phyloP scores from a whole-genome alignment of 2,888 invertebrate species.

The Drosophila suboccidentalis region DNA sequence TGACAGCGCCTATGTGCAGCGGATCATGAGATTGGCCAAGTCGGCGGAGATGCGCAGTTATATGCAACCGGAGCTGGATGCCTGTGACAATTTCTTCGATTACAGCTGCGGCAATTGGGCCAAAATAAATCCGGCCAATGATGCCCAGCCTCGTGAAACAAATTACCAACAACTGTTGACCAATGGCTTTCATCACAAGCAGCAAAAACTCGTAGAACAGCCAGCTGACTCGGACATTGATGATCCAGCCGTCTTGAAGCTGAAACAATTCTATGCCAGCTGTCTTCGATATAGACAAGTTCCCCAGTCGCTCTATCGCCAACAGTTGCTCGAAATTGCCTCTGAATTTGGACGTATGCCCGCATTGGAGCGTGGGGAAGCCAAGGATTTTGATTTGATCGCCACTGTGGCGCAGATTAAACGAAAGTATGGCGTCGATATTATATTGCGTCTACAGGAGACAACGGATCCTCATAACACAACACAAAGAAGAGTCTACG shows the following conservation, averaged over 20 bases:
- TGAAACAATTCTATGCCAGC: slow-evolving; percentile 82
- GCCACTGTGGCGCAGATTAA: slow-evolving; percentile 75
- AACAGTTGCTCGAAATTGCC: slow-evolving; percentile 62
- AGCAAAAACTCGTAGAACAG: slow-evolving; percentile 68
- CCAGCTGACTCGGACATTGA: slow-evolving; percentile 55
- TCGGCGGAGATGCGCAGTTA: slow-evolving; percentile 81
- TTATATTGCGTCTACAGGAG: slow-evolving; percentile 71
- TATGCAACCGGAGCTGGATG: slow-evolving; percentile 74
- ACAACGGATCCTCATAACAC: slow-evolving; percentile 60
- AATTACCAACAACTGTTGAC: slow-evolving; percentile 70
- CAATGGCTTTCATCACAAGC: slow-evolving; percentile 76
- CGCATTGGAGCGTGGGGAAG: slow-evolving; percentile 54
- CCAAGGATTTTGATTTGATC: slow-evolving; percentile 76
- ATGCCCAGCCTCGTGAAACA: slow-evolving; percentile 67
- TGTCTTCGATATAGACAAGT: slow-evolving; percentile 65
- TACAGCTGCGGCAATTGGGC: slow-evolving; percentile 83
- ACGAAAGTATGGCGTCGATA: slow-evolving; percentile 77
- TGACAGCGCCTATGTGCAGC: slow-evolving; percentile 73
- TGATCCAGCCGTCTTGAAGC: slow-evolving; percentile 49
- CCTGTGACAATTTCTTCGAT: slow-evolving; percentile 82
- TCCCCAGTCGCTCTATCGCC: slow-evolving; percentile 41
- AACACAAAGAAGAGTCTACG: slow-evolving; percentile 63
- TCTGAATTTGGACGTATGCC: slow-evolving; percentile 81
- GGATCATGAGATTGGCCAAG: slow-evolving; percentile 80
- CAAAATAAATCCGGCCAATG: slow-evolving; percentile 77